These are phyloP conservation scores for Trissolcus japonicus DNA, from an alignment of 2,888 invertebrate genomes.

Conservation along the genomic window DNA sequence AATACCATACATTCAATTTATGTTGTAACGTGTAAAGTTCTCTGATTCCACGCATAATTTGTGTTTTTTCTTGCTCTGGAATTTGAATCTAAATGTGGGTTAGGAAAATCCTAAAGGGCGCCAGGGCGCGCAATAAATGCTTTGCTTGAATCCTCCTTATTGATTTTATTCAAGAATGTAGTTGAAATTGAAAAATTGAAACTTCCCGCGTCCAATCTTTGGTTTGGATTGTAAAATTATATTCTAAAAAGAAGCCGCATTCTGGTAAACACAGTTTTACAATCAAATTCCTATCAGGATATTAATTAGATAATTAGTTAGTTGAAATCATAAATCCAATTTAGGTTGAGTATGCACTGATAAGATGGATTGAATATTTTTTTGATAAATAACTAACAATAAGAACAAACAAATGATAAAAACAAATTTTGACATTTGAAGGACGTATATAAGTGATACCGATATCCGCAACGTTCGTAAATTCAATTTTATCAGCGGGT, in stretches of 20 bases:
- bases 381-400: not conserved
- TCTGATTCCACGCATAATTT: conserved; percentile 4
- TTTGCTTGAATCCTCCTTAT: conserved; percentile 8
- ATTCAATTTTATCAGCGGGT: conserved; percentile 35
- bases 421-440: conserved; percentile 17
- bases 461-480: conserved; percentile 18
- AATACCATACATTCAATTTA: not conserved
- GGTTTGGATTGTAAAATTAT: no score
- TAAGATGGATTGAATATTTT: no score
- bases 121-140: no score
- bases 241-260: no score
- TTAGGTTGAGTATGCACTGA: no score
- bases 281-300: no score
- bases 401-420: conserved; percentile 5
- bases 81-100: not conserved
- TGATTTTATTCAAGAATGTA: conserved; percentile 5
- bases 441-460: conserved; percentile 11
- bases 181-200: no score
- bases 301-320: no score
- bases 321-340: no score
- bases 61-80: not conserved
- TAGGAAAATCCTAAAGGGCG: no score
- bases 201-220: not conserved
- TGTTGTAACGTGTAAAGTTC: conserved; percentile 3
- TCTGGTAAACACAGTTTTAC: no score